Percentiles rank a stretch among this genome's conserved stretches.
Conservation (phyloP, 2,888 invertebrate genomes). For the Patella depressa region DNA sequence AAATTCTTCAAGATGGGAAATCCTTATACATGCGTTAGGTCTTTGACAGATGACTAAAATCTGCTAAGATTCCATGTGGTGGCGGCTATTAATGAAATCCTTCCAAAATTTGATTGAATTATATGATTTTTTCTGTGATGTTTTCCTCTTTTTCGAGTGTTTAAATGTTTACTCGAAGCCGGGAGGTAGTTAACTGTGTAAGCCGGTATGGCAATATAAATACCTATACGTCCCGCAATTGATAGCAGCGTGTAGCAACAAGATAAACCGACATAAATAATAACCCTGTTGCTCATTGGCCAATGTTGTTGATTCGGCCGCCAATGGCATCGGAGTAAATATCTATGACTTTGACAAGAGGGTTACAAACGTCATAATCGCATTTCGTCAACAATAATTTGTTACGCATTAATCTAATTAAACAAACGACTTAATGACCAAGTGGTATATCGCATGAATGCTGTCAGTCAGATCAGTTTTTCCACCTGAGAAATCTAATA, state of each 20-base stretch:
- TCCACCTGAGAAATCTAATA: too few relatives aligned
- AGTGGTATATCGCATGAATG: too few relatives aligned
- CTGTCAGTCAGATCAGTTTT: too few relatives aligned
- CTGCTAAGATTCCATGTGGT: too few relatives aligned
- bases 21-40: too few relatives aligned
- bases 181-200: background rate
- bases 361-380: too few relatives aligned
- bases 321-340: slow-evolving; percentile 44
- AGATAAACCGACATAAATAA: slow-evolving; percentile 59
- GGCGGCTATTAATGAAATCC: background rate
- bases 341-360: slow-evolving; percentile 14
- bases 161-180: background rate
- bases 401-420: too few relatives aligned
- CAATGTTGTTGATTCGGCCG: slow-evolving; percentile 32
- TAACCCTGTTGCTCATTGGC: slow-evolving; percentile 31
- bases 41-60: too few relatives aligned
- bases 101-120: too few relatives aligned
- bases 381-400: too few relatives aligned
- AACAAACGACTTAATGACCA: too few relatives aligned
- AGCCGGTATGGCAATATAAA: background rate
- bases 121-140: background rate
- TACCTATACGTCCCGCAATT: slow-evolving; percentile 11
- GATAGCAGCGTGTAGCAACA: slow-evolving; percentile 48
- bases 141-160: background rate
- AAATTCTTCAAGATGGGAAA: too few relatives aligned